These are phyloP conservation scores for Ceraclea dissimilis DNA, from an alignment of 2,888 invertebrate species.

Conservation along the genomic window DNA sequence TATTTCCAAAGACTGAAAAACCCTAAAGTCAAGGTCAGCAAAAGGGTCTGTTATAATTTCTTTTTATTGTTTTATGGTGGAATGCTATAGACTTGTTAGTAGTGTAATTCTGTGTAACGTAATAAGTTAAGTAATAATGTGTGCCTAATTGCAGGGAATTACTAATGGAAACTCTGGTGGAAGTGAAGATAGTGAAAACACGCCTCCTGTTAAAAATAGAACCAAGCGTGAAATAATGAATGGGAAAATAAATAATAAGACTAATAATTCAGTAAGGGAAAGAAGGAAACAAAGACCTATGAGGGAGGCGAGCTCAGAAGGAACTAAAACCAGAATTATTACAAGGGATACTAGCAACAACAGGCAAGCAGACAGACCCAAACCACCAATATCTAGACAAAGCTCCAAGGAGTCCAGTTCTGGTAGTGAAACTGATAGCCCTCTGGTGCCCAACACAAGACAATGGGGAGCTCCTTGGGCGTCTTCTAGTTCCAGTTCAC, in stretches of 20 bases:
- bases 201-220: constrained; percentile 22
- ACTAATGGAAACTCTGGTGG: constrained; percentile 23
- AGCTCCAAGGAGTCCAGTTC: constrained; percentile 23
- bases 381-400: constrained; percentile 18
- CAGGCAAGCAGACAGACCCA: constrained; percentile 14
- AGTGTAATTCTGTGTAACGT: too few relatives aligned
- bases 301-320: constrained; percentile 17
- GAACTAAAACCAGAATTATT: constrained; percentile 13
- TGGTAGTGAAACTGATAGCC: constrained; percentile 23
- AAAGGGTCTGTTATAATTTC: constrained; percentile 42
- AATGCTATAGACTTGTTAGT: constrained; percentile 7
- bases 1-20: constrained; percentile 94
- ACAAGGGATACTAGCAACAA: constrained; percentile 6
- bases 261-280: constrained; percentile 14
- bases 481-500: constrained; percentile 31
- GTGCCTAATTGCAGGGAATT: constrained; percentile 18
- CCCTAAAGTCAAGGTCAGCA: constrained; percentile 66
- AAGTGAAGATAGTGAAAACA: constrained; percentile 25
- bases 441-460: constrained; percentile 37
- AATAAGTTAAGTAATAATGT: too few relatives aligned
- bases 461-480: constrained; percentile 50
- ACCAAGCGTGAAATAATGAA: constrained; percentile 19
- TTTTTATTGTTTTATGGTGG: too few relatives aligned
- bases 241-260: constrained; percentile 18
- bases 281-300: constrained; percentile 19